Evolutionary conservation across 2,113 vertebrate species (phyloP), one percentile per base, ranked within the genome.

Genomic region (Alligator mississippiensis): DNA sequence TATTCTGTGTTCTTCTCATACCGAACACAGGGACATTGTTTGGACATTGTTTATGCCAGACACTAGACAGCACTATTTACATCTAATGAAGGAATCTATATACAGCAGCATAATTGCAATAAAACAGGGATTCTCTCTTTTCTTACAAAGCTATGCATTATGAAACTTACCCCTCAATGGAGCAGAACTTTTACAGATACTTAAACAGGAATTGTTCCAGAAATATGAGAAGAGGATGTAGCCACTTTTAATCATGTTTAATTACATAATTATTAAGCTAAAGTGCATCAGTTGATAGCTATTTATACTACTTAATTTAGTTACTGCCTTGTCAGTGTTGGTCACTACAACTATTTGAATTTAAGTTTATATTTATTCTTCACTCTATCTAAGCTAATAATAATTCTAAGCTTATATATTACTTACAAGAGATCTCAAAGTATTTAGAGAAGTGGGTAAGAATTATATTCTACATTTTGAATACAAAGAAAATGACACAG

Each of bases 1-100:
- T 30, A 87, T 81, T 21, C 59, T 63, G 57, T 88, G 93, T 95
- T 93, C 58, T 81, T 64, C 55, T 94, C 57, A 63, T 83, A 82
- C 75, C 47, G 47, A 47, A 47, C 47, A 3, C 11, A 85, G 1
- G n/a, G 77, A 66, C 21, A 66, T 72, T 84, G 38, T 72, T 89
- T 61, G n/a, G 77, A 66, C 21, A 66, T 72, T 84, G 38, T 72
- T 89, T 61, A 27, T 72, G 19, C 21, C 63, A 87, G 28, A 30
- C 63, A 86, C 21, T 81, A 88, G 54, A 77, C 18, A 68, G 15
- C 25, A 66, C 11, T 60, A 34, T 30, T 47, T 92, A 64, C 17
- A 79, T 30, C 34, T 87, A 60, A 6, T 85, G 27, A 34, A 34
- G 34, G 68, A 22, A 80, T 55, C 24, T 34, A 15, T 0, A 0